Percentiles rank a stretch among this genome's conserved stretches.
Evolutionary conservation across 2,113 vertebrate species (phyloP).

Genomic region (Synodontis membranacea): DNA sequence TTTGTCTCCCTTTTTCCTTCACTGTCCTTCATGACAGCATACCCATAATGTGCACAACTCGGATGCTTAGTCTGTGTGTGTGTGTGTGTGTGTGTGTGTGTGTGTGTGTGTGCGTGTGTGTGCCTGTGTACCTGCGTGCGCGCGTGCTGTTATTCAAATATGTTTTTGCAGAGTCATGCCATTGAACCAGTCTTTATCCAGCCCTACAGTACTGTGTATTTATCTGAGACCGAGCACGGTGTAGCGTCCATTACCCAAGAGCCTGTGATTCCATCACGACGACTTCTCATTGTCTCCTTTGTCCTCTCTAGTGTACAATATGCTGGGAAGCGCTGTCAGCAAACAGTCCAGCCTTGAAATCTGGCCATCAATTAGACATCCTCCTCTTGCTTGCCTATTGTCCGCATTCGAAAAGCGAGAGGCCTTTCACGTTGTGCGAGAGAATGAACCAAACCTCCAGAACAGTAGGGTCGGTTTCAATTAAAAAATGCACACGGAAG

Average conservation of each 20-base stretch:
- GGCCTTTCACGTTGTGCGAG: not conserved
- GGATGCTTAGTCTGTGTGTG: constrained; percentile 11
- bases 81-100: constrained; percentile 5
- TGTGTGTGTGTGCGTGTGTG: constrained; percentile 29
- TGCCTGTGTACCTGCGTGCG: constrained; percentile 14
- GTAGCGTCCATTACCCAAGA: constrained; percentile 26
- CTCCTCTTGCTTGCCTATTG: constrained; percentile 25
- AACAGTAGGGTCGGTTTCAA: not conserved
- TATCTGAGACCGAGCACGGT: not conserved
- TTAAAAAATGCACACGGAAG: not conserved
- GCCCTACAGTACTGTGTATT: not conserved
- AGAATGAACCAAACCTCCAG: constrained; percentile 15
- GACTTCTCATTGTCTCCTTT: constrained; percentile 52
- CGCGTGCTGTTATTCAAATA: not conserved
- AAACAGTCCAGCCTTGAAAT: constrained; percentile 42
- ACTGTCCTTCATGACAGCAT: not conserved
- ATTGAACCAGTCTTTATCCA: not conserved
- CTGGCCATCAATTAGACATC: constrained; percentile 50
- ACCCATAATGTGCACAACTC: not conserved
- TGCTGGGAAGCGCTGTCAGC: constrained; percentile 54
- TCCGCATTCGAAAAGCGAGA: constrained; percentile 18
- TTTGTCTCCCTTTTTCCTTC: constrained; percentile 24
- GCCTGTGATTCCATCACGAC: constrained; percentile 35
- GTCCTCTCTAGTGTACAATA: constrained; percentile 48
- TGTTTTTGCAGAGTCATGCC: not conserved